Evolutionary conservation across 2,888 invertebrate species (phyloP).

Genomic region (Epiblema foenella): DNA sequence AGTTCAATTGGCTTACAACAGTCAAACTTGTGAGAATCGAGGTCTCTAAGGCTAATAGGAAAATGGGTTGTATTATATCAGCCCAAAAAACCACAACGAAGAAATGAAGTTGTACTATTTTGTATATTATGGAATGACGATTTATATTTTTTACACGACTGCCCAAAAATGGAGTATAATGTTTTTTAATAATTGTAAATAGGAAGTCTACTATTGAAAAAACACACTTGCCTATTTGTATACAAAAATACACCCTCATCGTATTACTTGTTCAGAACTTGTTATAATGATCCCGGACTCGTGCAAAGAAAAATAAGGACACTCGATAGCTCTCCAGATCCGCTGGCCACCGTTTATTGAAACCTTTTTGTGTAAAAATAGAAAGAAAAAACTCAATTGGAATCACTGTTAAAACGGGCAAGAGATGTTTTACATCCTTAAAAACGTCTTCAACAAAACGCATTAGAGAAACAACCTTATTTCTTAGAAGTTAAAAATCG

Average conservation of each 20-base stretch:
- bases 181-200: slow-evolving; percentile 8
- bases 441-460: slow-evolving; percentile 53
- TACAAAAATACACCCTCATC: slow-evolving; percentile 38
- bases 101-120: too few species aligned
- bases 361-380: slow-evolving; percentile 55
- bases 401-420: slow-evolving; percentile 56
- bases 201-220: slow-evolving; percentile 16
- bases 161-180: too few species aligned
- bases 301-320: slow-evolving; percentile 41
- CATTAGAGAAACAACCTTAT: slow-evolving; percentile 52
- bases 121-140: neutral
- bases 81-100: too few species aligned
- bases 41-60: too few species aligned
- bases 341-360: slow-evolving; percentile 64
- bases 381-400: slow-evolving; percentile 61
- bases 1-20: too few species aligned
- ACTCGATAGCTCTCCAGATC: slow-evolving; percentile 46
- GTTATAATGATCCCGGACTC: slow-evolving; percentile 41
- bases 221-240: slow-evolving; percentile 34
- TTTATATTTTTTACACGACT: neutral
- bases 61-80: too few species aligned
- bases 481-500: slow-evolving; percentile 46
- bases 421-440: slow-evolving; percentile 50
- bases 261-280: slow-evolving; percentile 40
- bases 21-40: too few species aligned